These are phyloP conservation scores for Beris chalybata DNA, from an alignment of 2,888 invertebrate species.

Conservation along the genomic window DNA sequence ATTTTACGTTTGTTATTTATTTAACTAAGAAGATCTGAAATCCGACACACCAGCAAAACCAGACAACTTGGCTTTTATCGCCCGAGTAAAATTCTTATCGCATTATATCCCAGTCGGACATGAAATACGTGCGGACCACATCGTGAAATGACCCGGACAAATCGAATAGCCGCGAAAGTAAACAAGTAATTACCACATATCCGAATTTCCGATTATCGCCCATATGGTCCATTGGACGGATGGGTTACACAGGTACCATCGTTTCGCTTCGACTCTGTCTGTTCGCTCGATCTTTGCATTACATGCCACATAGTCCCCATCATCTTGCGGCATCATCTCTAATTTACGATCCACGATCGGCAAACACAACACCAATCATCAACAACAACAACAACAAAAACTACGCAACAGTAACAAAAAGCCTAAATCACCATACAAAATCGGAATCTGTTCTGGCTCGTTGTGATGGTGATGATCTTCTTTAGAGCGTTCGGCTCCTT, in stretches of 20 bases:
- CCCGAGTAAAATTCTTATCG: conserved; percentile 9
- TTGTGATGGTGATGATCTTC: conserved; percentile 23
- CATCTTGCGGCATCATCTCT: conserved; percentile 32
- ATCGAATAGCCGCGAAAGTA: conserved; percentile 27
- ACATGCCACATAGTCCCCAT: conserved; percentile 3
- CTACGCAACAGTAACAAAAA: conserved; percentile 19
- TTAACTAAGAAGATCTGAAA: no score
- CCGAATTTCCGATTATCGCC: conserved; percentile 33
- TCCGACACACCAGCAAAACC: no score
- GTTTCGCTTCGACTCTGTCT: background rate
- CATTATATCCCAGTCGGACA: conserved; percentile 23
- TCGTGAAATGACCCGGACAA: conserved; percentile 12
- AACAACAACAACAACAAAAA: conserved; percentile 12
- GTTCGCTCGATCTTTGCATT: background rate
- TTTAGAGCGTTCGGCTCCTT: background rate
- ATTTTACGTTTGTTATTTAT: no score
- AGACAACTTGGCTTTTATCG: no score
- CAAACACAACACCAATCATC: conserved; percentile 34
- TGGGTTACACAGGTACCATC: background rate
- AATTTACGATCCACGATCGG: conserved; percentile 40
- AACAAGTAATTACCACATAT: conserved; percentile 36
- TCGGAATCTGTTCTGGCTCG: conserved; percentile 38
- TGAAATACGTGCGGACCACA: conserved; percentile 31
- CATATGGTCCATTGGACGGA: conserved; percentile 17
- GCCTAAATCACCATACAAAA: conserved; percentile 23